Evolutionary conservation across 2,888 invertebrate species (phyloP).

Genomic region (Polydrusus tereticollis): DNA sequence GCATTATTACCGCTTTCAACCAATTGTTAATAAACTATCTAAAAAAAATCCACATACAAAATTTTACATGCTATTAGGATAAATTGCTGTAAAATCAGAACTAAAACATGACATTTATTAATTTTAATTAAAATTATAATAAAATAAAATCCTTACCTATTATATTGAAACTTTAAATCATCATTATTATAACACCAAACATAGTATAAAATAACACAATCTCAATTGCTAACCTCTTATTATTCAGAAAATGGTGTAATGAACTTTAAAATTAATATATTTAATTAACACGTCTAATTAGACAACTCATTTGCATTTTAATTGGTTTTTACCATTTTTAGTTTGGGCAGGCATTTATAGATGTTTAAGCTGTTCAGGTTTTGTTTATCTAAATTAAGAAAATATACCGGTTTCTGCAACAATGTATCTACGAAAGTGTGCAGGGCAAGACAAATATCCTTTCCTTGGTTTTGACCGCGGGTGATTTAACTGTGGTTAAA

Average conservation of each 20-base stretch:
- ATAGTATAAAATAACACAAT: background rate
- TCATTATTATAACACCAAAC: no score
- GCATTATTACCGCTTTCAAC: no score
- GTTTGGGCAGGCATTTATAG: background rate
- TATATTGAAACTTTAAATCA: no score
- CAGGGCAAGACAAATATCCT: background rate
- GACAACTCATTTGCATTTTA: conserved; percentile 12
- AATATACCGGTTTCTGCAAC: background rate
- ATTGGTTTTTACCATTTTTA: background rate
- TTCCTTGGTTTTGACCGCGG: no score
- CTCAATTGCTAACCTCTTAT: background rate
- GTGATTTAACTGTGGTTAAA: no score
- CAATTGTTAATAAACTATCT: no score
- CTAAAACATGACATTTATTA: no score
- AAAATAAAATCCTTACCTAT: no score
- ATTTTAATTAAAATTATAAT: no score
- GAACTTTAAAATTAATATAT: conserved; percentile 21
- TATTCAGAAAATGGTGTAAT: conserved; percentile 6
- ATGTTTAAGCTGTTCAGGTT: background rate
- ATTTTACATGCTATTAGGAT: no score
- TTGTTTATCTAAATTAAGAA: background rate
- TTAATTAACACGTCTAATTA: conserved; percentile 19
- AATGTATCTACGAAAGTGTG: background rate
- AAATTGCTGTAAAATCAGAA: no score
- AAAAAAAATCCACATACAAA: no score